Base-by-base conservation (phyloP, 2,888 invertebrate species). In the Ryuthela nishihirai region DNA sequence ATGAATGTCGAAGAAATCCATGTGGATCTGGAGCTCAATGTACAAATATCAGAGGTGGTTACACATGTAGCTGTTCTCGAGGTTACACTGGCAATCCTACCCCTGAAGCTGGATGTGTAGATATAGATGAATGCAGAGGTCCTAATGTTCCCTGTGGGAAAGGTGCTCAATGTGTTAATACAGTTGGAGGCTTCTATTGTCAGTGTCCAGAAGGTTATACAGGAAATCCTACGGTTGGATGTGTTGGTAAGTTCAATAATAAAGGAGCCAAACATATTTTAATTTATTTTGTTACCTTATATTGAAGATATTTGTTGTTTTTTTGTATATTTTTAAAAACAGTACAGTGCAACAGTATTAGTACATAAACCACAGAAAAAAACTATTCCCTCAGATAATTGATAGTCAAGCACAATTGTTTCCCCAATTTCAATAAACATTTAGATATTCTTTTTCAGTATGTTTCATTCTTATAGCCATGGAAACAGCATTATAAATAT, bases 21-120 rank as follows among this genome's bases (percentile, higher is more conserved):
- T 92, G 92, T 73, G 91, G 91, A 47, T 79, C 85, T 62, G 83
- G 83, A 67, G 89, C 91, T 4, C 76, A 83, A 47, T 92, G 92
- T 72, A 81, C 83, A 62, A 90, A 91, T 73, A 77, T 83, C 46
- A 83, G 85, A 55, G 90, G 88, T 65, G 84, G 83, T 68, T 88
- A 83, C 75, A 82, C 83, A 67, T 92, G 92, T 74, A 72, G 83
- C 40, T 92, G 92, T 74, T 88, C 88, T 46, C 83, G 84, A 69
- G 91, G 63, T 24, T 64, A 64, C 23, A 55, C 50, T 23, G 64
- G 64, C 7, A 68, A 66, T 40, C 61, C 59, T 2, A 65, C 67
- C 24, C 78, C 79, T 71, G 56, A 52, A 41, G 56, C 52, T 15
- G 67, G 63, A 4, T 80, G 80, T 52, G 71, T 76, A 9, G 72